These are phyloP conservation scores for Ennomos quercinarius DNA, from an alignment of 2,888 invertebrate genomes.

Conservation along the genomic window DNA sequence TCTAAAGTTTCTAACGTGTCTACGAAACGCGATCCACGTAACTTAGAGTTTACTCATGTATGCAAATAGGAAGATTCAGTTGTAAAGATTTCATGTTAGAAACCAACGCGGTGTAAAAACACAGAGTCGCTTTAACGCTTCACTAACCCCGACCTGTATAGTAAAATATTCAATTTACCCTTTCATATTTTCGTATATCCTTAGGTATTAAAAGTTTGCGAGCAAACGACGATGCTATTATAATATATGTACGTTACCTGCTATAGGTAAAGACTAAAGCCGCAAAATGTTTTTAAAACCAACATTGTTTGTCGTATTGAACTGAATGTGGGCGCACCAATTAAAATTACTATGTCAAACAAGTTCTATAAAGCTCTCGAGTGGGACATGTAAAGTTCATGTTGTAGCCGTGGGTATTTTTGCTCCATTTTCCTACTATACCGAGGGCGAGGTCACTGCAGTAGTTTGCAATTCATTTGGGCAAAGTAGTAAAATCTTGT, in stretches of 20 bases:
- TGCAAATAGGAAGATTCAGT: constrained; percentile 17
- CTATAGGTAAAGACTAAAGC: constrained; percentile 17
- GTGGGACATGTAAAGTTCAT: constrained; percentile 36
- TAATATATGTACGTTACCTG: too few species aligned
- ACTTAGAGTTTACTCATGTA: constrained; percentile 8
- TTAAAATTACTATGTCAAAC: constrained; percentile 41
- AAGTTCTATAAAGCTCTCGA: constrained; percentile 35
- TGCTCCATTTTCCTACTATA: constrained; percentile 22
- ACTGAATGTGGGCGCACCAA: constrained; percentile 30
- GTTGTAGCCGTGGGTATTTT: constrained; percentile 26
- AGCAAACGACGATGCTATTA: not conserved
- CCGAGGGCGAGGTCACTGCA: constrained; percentile 31
- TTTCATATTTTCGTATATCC: constrained; percentile 9
- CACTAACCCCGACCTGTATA: constrained; percentile 16
- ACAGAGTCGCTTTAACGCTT: constrained; percentile 15
- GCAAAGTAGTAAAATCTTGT: constrained; percentile 30
- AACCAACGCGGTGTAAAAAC: constrained; percentile 24
- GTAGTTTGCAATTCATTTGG: constrained; percentile 25
- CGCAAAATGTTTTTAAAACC: constrained; percentile 26
- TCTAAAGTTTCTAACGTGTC: constrained; percentile 8
- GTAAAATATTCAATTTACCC: constrained; percentile 16
- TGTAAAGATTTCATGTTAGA: constrained; percentile 25
- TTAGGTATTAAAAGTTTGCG: constrained; percentile 5
- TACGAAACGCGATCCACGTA: constrained; percentile 1
- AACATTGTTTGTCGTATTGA: constrained; percentile 36